phyloP scores from a whole-genome alignment of 2,888 invertebrate species.

The Caenorhabditis sp. region DNA sequence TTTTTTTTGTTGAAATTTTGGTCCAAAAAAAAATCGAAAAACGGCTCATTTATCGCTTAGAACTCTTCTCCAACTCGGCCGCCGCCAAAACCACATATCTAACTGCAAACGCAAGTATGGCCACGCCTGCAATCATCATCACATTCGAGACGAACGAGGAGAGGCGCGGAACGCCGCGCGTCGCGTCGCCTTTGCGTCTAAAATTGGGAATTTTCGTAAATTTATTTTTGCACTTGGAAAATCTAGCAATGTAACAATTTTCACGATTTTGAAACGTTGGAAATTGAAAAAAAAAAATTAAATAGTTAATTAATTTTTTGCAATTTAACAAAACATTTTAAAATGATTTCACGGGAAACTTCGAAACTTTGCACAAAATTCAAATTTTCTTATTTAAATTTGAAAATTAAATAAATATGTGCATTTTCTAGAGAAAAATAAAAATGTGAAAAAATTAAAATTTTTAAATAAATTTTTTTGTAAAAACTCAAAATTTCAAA shows the following conservation, averaged over 20 bases:
- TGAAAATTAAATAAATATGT: too few relatives aligned
- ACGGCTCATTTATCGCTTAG: too few relatives aligned
- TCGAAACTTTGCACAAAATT: neutral
- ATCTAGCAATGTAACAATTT: too few relatives aligned
- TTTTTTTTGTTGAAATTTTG: neutral
- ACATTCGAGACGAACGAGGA: conserved; percentile 80
- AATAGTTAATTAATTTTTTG: too few relatives aligned
- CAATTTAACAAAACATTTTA: neutral
- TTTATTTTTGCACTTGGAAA: too few relatives aligned
- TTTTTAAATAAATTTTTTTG: too few relatives aligned
- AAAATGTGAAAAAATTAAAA: too few relatives aligned
- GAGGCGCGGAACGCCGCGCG: conserved; percentile 61
- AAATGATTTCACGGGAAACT: neutral
- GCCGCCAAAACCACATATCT: conserved; percentile 80
- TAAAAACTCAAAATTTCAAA: too few relatives aligned
- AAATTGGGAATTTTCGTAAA: conserved; percentile 7
- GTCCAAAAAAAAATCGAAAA: neutral
- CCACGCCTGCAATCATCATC: conserved; percentile 81
- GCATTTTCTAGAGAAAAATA: too few relatives aligned
- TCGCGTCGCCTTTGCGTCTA: conserved; percentile 45
- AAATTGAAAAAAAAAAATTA: neutral
- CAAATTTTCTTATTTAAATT: neutral
- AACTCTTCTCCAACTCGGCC: conserved; percentile 39
- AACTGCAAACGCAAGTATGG: conserved; percentile 82
- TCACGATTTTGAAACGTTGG: neutral